A percentile compares a stretch with the other conserved stretches of the same genome.
These are phyloP conservation scores for Drosophila nigromelanica DNA, from an alignment of 1,140 invertebrate species.

Conservation along the genomic window DNA sequence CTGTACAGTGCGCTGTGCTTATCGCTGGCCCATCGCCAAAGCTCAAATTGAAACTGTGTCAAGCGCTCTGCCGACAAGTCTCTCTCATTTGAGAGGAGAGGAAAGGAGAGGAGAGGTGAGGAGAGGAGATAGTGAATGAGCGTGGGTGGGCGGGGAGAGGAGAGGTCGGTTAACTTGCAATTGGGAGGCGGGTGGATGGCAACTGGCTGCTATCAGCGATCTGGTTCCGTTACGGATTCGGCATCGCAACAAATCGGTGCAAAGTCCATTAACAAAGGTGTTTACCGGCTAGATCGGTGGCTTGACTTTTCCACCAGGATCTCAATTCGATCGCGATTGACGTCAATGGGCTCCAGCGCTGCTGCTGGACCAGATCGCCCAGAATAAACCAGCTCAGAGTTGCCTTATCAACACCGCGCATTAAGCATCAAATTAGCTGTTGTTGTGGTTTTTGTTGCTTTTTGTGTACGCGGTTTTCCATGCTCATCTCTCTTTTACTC, in stretches of 20 bases:
- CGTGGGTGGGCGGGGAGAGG: constrained; percentile 8
- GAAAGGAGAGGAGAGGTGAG: too few species aligned
- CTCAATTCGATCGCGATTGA: constrained; percentile 36
- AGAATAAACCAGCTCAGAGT: constrained; percentile 26
- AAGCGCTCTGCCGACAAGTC: constrained; percentile 25
- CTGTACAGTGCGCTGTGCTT: constrained; percentile 18
- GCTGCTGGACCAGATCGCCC: constrained; percentile 22
- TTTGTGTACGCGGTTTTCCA: not conserved
- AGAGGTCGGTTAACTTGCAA: not conserved
- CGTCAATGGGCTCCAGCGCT: constrained; percentile 35
- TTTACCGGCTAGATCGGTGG: constrained; percentile 30
- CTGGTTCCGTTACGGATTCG: constrained; percentile 1
- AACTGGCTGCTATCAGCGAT: constrained; percentile 23
- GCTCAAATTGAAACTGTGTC: constrained; percentile 35
- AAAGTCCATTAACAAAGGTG: constrained; percentile 44
- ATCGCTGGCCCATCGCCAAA: constrained; percentile 21
- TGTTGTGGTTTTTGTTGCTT: not conserved
- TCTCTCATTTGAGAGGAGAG: not conserved
- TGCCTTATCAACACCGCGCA: constrained; percentile 28
- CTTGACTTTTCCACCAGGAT: constrained; percentile 53
- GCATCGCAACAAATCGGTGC: constrained; percentile 1
- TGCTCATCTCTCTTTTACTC: not conserved
- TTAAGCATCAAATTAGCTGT: too few species aligned
- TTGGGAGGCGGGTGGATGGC: not conserved
- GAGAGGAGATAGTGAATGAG: not conserved